Percentiles rank a stretch among this genome's conserved stretches.
These are phyloP conservation scores for Trogon melanurus DNA, from an alignment of 2,113 vertebrate species.

Conservation along the genomic window DNA sequence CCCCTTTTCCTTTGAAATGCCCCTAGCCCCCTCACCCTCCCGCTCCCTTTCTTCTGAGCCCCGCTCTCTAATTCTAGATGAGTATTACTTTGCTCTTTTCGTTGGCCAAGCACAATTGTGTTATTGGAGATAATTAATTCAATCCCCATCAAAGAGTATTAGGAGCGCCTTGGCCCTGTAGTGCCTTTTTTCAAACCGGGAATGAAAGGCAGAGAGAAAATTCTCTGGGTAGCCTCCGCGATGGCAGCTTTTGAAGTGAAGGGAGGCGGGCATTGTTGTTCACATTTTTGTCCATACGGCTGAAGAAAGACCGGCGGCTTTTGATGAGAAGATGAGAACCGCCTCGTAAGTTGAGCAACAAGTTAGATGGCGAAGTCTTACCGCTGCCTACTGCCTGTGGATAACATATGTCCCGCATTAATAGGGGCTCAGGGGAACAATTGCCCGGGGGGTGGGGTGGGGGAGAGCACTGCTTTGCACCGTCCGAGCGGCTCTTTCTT, in stretches of 20 bases:
- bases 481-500: not conserved
- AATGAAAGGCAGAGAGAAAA: constrained; percentile 89
- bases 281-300: constrained; percentile 88
- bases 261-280: constrained; percentile 82
- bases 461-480: not conserved
- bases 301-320: constrained; percentile 83
- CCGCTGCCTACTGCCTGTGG: constrained; percentile 76
- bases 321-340: constrained; percentile 86
- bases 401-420: constrained; percentile 86
- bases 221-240: constrained; percentile 82
- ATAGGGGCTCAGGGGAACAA: constrained; percentile 65
- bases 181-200: constrained; percentile 80
- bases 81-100: constrained; percentile 98
- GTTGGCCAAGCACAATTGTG: constrained; percentile 93
- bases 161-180: constrained; percentile 88
- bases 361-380: constrained; percentile 72
- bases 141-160: constrained; percentile 99
- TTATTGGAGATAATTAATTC: constrained; percentile 99
- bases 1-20: constrained; percentile 56
- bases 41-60: constrained; percentile 75
- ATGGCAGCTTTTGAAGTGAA: constrained; percentile 90
- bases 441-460: not conserved
- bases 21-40: constrained; percentile 68
- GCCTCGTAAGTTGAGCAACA: constrained; percentile 80
- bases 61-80: constrained; percentile 80